Conservation (phyloP, 2,113 vertebrate genomes). For the Aythya baeri region DNA sequence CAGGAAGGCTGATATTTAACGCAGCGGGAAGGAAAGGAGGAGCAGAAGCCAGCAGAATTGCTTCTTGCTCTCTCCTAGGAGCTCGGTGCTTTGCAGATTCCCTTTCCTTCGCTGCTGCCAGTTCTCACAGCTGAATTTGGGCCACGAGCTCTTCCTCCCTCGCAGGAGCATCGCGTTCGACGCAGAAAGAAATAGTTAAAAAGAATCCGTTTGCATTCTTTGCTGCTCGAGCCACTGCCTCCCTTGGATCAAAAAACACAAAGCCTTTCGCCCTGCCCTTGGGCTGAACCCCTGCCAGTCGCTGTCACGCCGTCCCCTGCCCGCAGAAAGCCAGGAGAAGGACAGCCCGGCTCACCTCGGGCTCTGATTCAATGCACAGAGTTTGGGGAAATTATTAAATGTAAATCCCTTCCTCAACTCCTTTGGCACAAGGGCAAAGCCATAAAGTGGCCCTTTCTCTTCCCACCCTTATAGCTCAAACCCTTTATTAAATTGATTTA, state of each 20-base stretch:
- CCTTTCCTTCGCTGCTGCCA: not conserved
- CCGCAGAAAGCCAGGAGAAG: not conserved
- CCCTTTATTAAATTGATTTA: not conserved
- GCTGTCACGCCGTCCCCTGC: not conserved
- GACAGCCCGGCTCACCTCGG: not conserved
- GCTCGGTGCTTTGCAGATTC: not conserved
- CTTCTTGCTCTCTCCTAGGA: not conserved
- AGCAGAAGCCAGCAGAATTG: not conserved
- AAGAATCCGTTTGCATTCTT: not conserved
- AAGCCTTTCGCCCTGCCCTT: not conserved
- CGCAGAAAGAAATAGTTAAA: not conserved
- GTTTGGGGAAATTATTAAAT: not conserved
- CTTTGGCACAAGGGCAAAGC: not conserved
- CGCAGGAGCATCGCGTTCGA: not conserved
- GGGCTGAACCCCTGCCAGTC: not conserved
- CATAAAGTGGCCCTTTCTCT: not conserved
- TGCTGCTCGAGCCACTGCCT: not conserved
- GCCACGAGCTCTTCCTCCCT: not conserved
- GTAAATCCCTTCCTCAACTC: not conserved
- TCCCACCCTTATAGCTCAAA: not conserved
- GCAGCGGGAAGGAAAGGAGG: not conserved
- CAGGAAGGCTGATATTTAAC: not conserved
- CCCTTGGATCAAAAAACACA: not conserved
- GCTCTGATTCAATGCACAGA: not conserved
- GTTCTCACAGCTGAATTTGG: not conserved